Percentiles rank a stretch among this genome's conserved stretches.
These are phyloP conservation scores for Drosophila nr. perissopoda DNA, from an alignment of 2,888 invertebrate genomes.

Conservation along the genomic window DNA sequence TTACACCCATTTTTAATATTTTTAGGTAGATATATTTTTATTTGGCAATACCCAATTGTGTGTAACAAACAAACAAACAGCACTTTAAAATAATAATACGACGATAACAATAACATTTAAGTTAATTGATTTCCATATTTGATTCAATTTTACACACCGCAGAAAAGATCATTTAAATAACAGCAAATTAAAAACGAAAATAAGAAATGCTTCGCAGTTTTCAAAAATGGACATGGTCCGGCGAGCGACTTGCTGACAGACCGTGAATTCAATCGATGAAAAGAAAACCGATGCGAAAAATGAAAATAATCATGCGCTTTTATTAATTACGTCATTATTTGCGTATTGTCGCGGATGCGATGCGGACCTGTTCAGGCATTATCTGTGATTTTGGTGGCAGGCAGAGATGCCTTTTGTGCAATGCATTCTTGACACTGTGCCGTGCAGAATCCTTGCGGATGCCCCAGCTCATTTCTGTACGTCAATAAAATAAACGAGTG, in stretches of 20 bases:
- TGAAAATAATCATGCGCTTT: slow-evolving; percentile 51
- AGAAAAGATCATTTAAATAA: slow-evolving; percentile 47
- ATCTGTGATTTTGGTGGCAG: slow-evolving; percentile 55
- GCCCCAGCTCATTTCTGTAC: slow-evolving; percentile 48
- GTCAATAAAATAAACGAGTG: slow-evolving; percentile 66
- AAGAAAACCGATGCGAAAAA: slow-evolving; percentile 11
- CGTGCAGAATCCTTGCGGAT: slow-evolving; percentile 32
- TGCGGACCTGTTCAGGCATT: slow-evolving; percentile 29
- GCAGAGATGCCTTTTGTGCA: slow-evolving; percentile 20
- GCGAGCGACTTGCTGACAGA: slow-evolving; percentile 51
- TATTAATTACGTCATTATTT: slow-evolving; percentile 77
- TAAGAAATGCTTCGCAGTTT: slow-evolving; percentile 16
- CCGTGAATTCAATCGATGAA: slow-evolving; percentile 64
- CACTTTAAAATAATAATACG: slow-evolving; percentile 23
- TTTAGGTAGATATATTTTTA: not conserved
- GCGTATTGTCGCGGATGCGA: slow-evolving; percentile 60
- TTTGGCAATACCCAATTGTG: slow-evolving; percentile 14
- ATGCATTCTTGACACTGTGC: slow-evolving; percentile 24
- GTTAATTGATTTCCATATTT: slow-evolving; percentile 53
- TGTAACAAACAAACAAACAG: slow-evolving; percentile 11
- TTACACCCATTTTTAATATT: not conserved
- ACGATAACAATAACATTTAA: slow-evolving; percentile 37
- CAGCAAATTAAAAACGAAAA: slow-evolving; percentile 25
- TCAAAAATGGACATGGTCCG: slow-evolving; percentile 18
- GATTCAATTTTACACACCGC: slow-evolving; percentile 45